Evolutionary conservation across 1,140 invertebrate genomes (phyloP).

Genomic region (Drosophila bipectinata): DNA sequence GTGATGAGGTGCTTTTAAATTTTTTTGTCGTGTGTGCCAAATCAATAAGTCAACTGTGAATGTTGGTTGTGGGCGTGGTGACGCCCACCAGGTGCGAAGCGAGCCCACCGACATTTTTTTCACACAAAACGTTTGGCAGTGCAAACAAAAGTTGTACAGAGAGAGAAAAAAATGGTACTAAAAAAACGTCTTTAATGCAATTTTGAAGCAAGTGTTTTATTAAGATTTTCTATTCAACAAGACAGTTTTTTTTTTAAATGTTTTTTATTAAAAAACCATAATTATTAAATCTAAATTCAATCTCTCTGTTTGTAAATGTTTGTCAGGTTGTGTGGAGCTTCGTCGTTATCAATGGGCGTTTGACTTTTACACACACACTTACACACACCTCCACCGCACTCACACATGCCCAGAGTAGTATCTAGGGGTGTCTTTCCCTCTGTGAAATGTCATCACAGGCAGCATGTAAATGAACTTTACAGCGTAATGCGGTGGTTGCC

Average conservation of each 20-base stretch:
- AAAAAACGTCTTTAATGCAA: background rate
- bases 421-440: slow-evolving; percentile 44
- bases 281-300: background rate
- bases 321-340: slow-evolving; percentile 20
- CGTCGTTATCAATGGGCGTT: slow-evolving; percentile 74
- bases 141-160: slow-evolving; percentile 53
- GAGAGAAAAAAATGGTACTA: background rate
- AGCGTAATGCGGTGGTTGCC: slow-evolving; percentile 65
- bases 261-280: too few relatives aligned
- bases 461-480: slow-evolving; percentile 83
- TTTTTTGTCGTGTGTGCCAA: slow-evolving; percentile 65
- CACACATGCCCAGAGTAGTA: background rate
- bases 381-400: slow-evolving; percentile 5
- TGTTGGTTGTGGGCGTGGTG: slow-evolving; percentile 18
- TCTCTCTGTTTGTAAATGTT: slow-evolving; percentile 2
- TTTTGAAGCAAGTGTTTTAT: background rate
- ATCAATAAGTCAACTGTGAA: slow-evolving; percentile 73
- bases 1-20: slow-evolving; percentile 61
- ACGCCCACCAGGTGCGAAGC: slow-evolving; percentile 35
- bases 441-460: slow-evolving; percentile 75
- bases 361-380: slow-evolving; percentile 59
- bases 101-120: slow-evolving; percentile 51
- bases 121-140: slow-evolving; percentile 63
- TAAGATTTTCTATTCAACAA: too few relatives aligned
- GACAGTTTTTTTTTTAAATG: too few relatives aligned